Percentiles rank a stretch among this genome's conserved stretches.
These are phyloP conservation scores for Onychostruthus taczanowskii DNA, from an alignment of 2,113 vertebrate species.

Conservation along the genomic window DNA sequence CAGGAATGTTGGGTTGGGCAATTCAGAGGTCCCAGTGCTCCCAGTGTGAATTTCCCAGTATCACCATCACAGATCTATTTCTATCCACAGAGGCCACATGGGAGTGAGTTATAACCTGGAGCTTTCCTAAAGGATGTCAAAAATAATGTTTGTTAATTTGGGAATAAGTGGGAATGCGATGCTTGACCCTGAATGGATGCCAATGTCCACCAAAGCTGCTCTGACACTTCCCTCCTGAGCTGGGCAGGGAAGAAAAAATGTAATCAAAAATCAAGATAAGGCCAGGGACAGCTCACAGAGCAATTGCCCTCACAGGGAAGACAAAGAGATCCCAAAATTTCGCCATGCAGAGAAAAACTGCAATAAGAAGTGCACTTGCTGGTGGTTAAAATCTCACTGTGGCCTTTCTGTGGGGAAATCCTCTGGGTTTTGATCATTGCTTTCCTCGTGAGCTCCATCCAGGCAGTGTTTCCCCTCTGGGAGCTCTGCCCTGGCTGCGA, in stretches of 20 bases:
- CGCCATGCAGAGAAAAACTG: neutral
- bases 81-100: neutral
- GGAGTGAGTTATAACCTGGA: neutral
- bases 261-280: neutral
- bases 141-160: neutral
- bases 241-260: neutral
- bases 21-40: neutral
- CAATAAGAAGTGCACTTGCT: neutral
- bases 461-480: neutral
- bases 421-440: neutral
- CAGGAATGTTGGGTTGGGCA: neutral
- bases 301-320: neutral
- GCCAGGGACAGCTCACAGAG: neutral
- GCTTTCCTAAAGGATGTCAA: neutral
- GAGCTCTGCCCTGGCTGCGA: neutral
- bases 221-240: neutral
- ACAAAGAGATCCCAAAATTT: neutral
- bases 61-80: neutral
- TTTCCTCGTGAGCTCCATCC: neutral
- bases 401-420: neutral
- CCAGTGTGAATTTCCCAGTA: neutral
- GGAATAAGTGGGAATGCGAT: neutral
- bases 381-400: neutral
- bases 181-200: neutral
- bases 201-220: neutral